Evolutionary conservation across 2,113 vertebrate genomes (phyloP), one percentile per base, ranked within the genome.

Genomic region (Corapipo altera): DNA sequence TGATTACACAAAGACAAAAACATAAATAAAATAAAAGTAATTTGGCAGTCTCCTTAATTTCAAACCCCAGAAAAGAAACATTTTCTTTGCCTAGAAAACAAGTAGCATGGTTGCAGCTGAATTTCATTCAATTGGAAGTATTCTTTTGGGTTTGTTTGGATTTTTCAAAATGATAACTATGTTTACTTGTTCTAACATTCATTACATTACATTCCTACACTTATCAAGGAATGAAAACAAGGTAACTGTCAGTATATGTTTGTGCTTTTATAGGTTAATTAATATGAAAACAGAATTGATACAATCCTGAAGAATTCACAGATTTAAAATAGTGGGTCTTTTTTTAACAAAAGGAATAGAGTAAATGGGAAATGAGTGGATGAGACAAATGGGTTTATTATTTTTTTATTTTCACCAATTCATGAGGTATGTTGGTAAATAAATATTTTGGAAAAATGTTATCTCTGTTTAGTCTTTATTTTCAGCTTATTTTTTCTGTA

Each of bases 231-330:
- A 83, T 20, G 9, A 55, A 75, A 88, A n/a, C 4, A 28, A 61
- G 24, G 27, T 11, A 24, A 52, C 4, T 65, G 32, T 30, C 30
- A 49, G 46, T 39, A 44, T 6, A 12, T 46, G 7, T 51, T 76
- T 72, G 15, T 69, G 18, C 3, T 64, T 13, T 61, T 52, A 30
- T 2, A 41, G 8, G 10, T 46, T 58, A 73, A 61, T 51, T 85
- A 67, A 32, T 39, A 43, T 21, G 15, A 91, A 79, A 59, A 0
- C 3, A 52, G 41, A 39, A 59, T 43, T 76, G 23, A 76, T 37
- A 51, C 0, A 0, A 39, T 55, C 9, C 6, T 76, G 27, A 72
- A 49, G 15, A 74, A n/a, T 44, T 58, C 14, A 46, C 2, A 65
- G 64, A 6, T 85, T 73, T 71, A 46, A 32, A 89, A 82, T 41